Conservation (phyloP, 1,140 invertebrate species). For the Chrysomallon squamiferum region DNA sequence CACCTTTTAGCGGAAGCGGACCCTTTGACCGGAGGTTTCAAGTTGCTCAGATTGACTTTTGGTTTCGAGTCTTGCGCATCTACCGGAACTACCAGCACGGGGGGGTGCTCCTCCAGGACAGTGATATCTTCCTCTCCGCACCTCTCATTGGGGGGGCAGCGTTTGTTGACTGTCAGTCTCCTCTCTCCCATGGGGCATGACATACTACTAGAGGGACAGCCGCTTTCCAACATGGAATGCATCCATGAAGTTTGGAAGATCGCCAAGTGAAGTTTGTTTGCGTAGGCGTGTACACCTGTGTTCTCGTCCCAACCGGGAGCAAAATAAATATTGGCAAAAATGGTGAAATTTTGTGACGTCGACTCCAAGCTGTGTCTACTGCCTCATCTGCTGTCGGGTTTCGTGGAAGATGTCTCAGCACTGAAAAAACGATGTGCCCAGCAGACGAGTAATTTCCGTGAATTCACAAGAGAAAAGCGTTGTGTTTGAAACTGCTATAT, state of each 20-base stretch:
- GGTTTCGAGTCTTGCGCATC: slow-evolving; percentile 14
- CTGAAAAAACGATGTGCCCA: no score
- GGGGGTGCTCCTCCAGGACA: slow-evolving; percentile 23
- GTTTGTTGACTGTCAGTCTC: slow-evolving; percentile 16
- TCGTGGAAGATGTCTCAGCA: no score
- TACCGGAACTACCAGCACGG: slow-evolving; percentile 18
- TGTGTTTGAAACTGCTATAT: no score
- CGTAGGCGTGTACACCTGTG: no score
- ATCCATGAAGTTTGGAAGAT: background rate
- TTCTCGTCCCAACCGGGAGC: no score
- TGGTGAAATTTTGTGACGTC: no score
- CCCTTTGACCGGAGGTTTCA: slow-evolving; percentile 8
- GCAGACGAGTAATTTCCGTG: no score
- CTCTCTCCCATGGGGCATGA: slow-evolving; percentile 23
- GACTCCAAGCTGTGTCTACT: no score
- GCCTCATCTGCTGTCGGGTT: no score
- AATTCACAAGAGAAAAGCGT: no score
- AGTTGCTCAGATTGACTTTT: slow-evolving; percentile 12
- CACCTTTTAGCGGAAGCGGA: slow-evolving; percentile 21
- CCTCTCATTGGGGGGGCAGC: slow-evolving; percentile 13
- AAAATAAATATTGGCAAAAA: no score
- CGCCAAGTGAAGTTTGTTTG: no score
- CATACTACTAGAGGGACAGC: slow-evolving; percentile 14
- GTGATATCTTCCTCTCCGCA: slow-evolving; percentile 26
- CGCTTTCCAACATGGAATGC: background rate